These are phyloP conservation scores for Stramonita haemastoma DNA, from an alignment of 2,888 invertebrate genomes.

Conservation along the genomic window DNA sequence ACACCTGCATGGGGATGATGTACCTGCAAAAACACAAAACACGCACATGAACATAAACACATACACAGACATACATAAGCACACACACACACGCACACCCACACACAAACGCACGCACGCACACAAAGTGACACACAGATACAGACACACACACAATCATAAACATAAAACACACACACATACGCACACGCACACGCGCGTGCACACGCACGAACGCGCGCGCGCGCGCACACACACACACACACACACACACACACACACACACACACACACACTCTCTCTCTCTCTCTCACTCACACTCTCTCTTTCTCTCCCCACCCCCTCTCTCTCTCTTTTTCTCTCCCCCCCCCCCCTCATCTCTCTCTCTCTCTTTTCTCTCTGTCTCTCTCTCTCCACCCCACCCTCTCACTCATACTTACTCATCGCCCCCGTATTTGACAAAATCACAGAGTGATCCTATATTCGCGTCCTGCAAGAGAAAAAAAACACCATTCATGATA, in stretches of 20 bases:
- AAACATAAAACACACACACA: too few species aligned
- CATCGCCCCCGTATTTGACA: background rate
- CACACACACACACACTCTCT: background rate
- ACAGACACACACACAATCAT: too few species aligned
- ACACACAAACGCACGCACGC: too few species aligned
- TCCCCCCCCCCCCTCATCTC: background rate
- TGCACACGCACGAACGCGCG: too few species aligned
- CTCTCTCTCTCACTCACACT: background rate
- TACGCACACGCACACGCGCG: too few species aligned
- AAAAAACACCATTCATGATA: too few species aligned
- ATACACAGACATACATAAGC: too few species aligned
- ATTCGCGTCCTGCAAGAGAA: too few species aligned
- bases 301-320: background rate
- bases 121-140: too few species aligned
- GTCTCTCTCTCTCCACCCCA: background rate
- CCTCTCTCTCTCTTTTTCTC: background rate
- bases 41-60: too few species aligned
- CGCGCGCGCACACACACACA: background rate
- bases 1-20: slow-evolving; percentile 73
- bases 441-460: too few species aligned
- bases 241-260: background rate
- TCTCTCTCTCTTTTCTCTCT: background rate
- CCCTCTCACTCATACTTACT: background rate
- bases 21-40: slow-evolving; percentile 57
- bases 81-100: too few species aligned